Base-by-base conservation (phyloP, 2,113 vertebrate genomes). In the cattle (Bos taurus) region DNA sequence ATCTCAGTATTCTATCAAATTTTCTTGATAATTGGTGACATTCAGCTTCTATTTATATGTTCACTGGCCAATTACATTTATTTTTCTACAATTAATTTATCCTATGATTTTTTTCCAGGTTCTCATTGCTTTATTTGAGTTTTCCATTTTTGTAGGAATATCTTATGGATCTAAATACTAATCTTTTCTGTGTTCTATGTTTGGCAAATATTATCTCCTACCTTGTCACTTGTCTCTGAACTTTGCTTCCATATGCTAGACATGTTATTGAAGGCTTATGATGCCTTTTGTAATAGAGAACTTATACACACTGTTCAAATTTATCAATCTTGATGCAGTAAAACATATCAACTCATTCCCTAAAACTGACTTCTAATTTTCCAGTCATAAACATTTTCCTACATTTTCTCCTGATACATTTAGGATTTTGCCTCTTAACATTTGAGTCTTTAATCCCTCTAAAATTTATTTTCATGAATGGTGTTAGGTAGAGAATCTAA, bases 71-170 rank as follows among this genome's bases (percentile, higher is more conserved):
- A 46, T 40, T 81, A 8, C 43, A 67, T 36, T 90, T 90, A 40
- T 57, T 94, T 91, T 96, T 59, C 23, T 95, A 23, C 78, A 56
- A 87, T 54, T 88, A 60, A 94, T n/a, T 81, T 88, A 83, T 78
- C 30, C 33, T 84, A 6, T 64, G 87, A 94, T 64, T 80, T 94
- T 60, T 78, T 56, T 33, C 78, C 33, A 83, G 62, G 8, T 54
- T 90, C 48, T 74, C 57, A 81, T 64, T 87, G 78, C 14, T 82
- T 96, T 83, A 46, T 92, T 60, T 48, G 25, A 94, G 40, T 48
- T 89, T 33, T 88, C 17, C 30, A 60, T 57, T 90, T 92, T 62
- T 21, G 33, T 57, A 88, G 60, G 54, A 81, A 67, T 80, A 30
- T 14, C 92, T 89, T 56, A 54, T 40, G 52, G 91, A 74, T 96